Conservation (phyloP, 2,888 invertebrate genomes). For the Parelbella ahira region DNA sequence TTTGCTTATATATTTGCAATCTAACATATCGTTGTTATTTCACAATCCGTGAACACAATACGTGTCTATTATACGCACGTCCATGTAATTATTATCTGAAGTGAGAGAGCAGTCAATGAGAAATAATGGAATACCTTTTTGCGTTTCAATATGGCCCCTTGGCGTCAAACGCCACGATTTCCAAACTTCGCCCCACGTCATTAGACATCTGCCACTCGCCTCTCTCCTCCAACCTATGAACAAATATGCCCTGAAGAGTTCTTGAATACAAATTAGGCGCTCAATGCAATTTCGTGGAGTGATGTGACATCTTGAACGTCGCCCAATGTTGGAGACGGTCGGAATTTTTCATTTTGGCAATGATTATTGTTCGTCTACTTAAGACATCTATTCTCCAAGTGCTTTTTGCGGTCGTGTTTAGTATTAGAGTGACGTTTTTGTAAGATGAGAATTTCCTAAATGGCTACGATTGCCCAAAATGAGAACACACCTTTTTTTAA, state of each 20-base stretch:
- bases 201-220: constrained; percentile 21
- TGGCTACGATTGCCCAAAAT: too few relatives aligned
- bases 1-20: too few relatives aligned
- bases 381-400: constrained; percentile 17
- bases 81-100: too few relatives aligned
- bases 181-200: constrained; percentile 22
- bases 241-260: constrained; percentile 57
- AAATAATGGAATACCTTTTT: constrained; percentile 1
- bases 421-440: too few relatives aligned
- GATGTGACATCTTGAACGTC: constrained; percentile 61
- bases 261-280: constrained; percentile 66
- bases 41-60: too few relatives aligned
- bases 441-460: too few relatives aligned
- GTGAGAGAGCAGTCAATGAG: too few relatives aligned
- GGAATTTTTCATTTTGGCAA: constrained; percentile 65
- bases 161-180: constrained; percentile 26
- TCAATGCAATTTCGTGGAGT: constrained; percentile 61
- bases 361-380: constrained; percentile 39
- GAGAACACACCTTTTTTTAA: too few relatives aligned
- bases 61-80: too few relatives aligned
- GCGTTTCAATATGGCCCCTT: constrained; percentile 13
- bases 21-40: too few relatives aligned
- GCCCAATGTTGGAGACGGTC: constrained; percentile 44
- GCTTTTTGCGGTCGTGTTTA: too few relatives aligned
- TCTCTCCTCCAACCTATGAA: constrained; percentile 40